Percentiles rank a stretch among this genome's conserved stretches.
phyloP scores from a whole-genome alignment of 2,888 invertebrate species.

The Dicranocentrus wangi region DNA sequence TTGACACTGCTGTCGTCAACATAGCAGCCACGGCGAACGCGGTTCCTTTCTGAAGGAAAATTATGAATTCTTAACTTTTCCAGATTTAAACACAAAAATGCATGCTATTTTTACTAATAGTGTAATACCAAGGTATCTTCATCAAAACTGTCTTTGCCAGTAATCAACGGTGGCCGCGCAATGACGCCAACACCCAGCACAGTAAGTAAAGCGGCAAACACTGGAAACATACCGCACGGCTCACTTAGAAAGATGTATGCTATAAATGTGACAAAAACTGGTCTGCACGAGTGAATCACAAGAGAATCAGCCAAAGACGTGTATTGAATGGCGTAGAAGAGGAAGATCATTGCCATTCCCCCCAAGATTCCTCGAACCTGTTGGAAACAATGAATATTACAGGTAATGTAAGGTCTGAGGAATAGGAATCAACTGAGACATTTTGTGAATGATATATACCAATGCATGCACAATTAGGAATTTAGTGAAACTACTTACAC shows the following conservation, averaged over 20 bases:
- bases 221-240: conserved; percentile 66
- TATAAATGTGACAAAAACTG: conserved; percentile 64
- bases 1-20: conserved; percentile 53
- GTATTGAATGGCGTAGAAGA: conserved; percentile 60
- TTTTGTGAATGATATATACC: too few relatives aligned
- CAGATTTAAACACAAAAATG: too few relatives aligned
- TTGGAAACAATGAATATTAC: conserved; percentile 12
- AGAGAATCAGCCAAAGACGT: conserved; percentile 60
- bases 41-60: conserved; percentile 37
- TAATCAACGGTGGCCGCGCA: conserved; percentile 67
- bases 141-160: conserved; percentile 67
- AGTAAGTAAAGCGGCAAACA: conserved; percentile 61
- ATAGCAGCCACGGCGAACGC: conserved; percentile 59
- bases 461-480: background rate
- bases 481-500: conserved; percentile 51
- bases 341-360: conserved; percentile 51
- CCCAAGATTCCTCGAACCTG: conserved; percentile 61
- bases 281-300: conserved; percentile 54
- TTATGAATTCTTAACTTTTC: too few relatives aligned
- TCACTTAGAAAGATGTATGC: conserved; percentile 68
- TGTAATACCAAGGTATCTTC: conserved; percentile 56
- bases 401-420: background rate
- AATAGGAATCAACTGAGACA: background rate
- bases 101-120: too few relatives aligned
- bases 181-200: conserved; percentile 68